Conservation (phyloP, 2,113 vertebrate species). For the Syrrhaptes paradoxus region DNA sequence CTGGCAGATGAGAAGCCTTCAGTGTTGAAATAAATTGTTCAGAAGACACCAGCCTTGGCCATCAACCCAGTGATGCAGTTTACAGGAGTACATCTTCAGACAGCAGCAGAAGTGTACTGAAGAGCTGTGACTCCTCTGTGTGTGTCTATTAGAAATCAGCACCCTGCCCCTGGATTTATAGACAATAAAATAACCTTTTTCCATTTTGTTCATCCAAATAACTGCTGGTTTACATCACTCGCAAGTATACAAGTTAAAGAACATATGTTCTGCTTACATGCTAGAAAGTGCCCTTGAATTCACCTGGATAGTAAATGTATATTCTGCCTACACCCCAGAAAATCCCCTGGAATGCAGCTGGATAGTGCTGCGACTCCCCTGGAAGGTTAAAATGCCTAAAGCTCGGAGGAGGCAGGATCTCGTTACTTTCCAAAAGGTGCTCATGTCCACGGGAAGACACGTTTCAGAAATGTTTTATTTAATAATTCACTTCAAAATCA, state of each 20-base stretch:
- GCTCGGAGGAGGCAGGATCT: not conserved
- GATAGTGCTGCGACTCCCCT: not conserved
- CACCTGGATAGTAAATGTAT: not conserved
- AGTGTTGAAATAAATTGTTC: not conserved
- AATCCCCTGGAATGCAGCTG: not conserved
- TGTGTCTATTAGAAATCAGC: not conserved
- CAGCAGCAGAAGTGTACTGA: not conserved
- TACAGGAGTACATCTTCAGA: not conserved
- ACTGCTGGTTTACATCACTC: not conserved
- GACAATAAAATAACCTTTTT: not conserved
- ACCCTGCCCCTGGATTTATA: not conserved
- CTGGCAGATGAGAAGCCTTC: not conserved
- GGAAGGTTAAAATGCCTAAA: not conserved
- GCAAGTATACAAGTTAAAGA: not conserved
- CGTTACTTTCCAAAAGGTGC: not conserved
- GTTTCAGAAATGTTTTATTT: not conserved
- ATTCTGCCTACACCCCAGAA: not conserved
- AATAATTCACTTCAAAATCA: not conserved
- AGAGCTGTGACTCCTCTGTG: not conserved
- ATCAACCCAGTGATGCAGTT: not conserved
- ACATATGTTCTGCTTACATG: not conserved
- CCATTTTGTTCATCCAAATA: not conserved
- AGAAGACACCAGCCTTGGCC: not conserved
- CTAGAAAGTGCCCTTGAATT: not conserved
- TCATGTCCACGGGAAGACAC: not conserved